phyloP scores from a whole-genome alignment of 1,140 invertebrate genomes.

The Yoshiicerus persimilis region DNA sequence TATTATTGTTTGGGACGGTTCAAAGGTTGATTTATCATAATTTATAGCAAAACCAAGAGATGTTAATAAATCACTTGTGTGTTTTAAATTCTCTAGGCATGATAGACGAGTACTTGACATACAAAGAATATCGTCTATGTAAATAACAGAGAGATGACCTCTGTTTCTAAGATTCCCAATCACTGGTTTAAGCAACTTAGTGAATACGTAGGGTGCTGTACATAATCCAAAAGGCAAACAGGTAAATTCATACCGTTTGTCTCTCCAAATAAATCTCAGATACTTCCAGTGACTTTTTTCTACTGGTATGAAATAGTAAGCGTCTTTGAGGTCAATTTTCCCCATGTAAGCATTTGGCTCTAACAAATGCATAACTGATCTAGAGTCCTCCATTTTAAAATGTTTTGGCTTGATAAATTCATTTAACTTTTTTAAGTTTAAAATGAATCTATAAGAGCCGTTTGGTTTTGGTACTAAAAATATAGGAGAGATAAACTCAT shows the following conservation, averaged over 20 bases:
- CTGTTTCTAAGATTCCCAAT: neutral
- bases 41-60: conserved; percentile 4
- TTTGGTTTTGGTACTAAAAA: neutral
- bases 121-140: neutral
- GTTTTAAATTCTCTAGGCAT: neutral
- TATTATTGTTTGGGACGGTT: neutral
- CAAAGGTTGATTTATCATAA: neutral
- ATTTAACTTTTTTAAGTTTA: conserved; percentile 27
- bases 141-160: neutral
- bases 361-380: neutral
- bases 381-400: conserved; percentile 28
- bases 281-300: neutral
- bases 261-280: conserved; percentile 2
- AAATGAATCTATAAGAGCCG: neutral
- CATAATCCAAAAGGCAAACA: conserved; percentile 10
- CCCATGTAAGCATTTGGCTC: neutral
- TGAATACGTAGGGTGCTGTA: neutral
- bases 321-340: neutral
- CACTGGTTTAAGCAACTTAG: neutral
- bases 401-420: neutral
- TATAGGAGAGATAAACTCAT: neutral
- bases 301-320: neutral
- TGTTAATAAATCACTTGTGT: neutral
- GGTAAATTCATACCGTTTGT: neutral
- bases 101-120: neutral